Percentiles rank a stretch among this genome's conserved stretches.
These are phyloP conservation scores for Meriones unguiculatus DNA, from an alignment of 2,113 vertebrate genomes.

Conservation along the genomic window DNA sequence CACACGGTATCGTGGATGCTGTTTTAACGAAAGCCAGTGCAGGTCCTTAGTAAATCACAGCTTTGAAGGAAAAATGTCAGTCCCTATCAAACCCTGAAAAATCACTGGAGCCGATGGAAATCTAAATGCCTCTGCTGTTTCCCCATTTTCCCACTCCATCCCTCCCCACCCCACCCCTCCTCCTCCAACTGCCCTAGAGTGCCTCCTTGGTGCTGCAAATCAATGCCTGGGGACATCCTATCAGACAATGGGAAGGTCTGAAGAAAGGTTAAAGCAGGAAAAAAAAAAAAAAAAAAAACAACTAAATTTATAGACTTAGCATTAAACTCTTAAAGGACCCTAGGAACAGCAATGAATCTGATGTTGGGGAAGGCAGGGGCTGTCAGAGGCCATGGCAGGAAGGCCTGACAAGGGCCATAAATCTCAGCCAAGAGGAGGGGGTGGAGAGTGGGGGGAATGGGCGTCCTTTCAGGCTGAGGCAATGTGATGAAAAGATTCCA, in stretches of 20 bases:
- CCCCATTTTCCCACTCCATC: slow-evolving; percentile 40
- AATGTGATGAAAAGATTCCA: slow-evolving; percentile 85
- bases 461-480: slow-evolving; percentile 77
- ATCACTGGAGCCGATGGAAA: slow-evolving; percentile 85
- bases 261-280: slow-evolving; percentile 85
- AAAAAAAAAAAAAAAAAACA: slow-evolving; percentile 74
- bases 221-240: slow-evolving; percentile 61
- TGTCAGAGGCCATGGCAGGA: slow-evolving; percentile 86
- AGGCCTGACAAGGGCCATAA: slow-evolving; percentile 87
- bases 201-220: slow-evolving; percentile 79
- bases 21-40: slow-evolving; percentile 87
- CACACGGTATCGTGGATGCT: slow-evolving; percentile 66
- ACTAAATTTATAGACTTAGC: slow-evolving; percentile 87
- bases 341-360: slow-evolving; percentile 89
- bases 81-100: slow-evolving; percentile 86
- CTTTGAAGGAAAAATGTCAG: slow-evolving; percentile 85
- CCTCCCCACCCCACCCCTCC: slow-evolving; percentile 43
- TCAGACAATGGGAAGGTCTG: slow-evolving; percentile 80
- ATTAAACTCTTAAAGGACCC: slow-evolving; percentile 90
- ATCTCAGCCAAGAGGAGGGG: slow-evolving; percentile 78
- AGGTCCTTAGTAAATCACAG: slow-evolving; percentile 86
- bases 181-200: slow-evolving; percentile 69
- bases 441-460: slow-evolving; percentile 60
- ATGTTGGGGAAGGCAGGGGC: slow-evolving; percentile 74
- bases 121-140: slow-evolving; percentile 80